Conservation (phyloP, 2,888 invertebrate genomes). For the Parelbella ahira region DNA sequence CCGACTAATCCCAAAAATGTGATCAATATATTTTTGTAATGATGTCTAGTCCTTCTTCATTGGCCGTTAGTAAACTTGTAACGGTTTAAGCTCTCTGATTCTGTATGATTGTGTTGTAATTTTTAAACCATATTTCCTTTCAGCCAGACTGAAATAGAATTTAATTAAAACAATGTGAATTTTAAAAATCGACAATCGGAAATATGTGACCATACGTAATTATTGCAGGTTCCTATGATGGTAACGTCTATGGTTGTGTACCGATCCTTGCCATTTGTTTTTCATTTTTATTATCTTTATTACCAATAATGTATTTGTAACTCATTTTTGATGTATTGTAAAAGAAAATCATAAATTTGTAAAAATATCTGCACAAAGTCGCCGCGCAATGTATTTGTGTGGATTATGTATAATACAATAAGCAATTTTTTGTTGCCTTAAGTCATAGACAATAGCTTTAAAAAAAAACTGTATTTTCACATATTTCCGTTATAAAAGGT, state of each 20-base stretch:
- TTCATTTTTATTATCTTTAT: conserved; percentile 12
- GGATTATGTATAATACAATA: conserved; percentile 20
- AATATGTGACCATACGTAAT: conserved; percentile 40
- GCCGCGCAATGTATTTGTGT: neutral
- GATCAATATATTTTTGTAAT: conserved; percentile 9
- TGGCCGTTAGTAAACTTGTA: neutral
- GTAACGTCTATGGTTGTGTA: conserved; percentile 28
- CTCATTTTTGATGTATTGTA: conserved; percentile 11
- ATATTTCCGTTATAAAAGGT: conserved; percentile 28
- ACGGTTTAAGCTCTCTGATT: neutral
- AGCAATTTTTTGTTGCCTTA: conserved; percentile 5
- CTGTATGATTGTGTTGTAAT: conserved; percentile 1
- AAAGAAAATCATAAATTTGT: neutral
- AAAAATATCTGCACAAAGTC: conserved; percentile 14
- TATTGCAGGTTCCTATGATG: conserved; percentile 19
- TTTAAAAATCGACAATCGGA: conserved; percentile 28
- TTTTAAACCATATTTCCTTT: conserved; percentile 41
- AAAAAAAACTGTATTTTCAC: conserved; percentile 29
- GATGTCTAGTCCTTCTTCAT: conserved; percentile 3
- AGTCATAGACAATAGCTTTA: conserved; percentile 7
- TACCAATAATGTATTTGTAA: conserved; percentile 4
- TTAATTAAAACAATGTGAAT: conserved; percentile 18
- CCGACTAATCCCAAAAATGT: conserved; percentile 1
- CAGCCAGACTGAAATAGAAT: conserved; percentile 53
- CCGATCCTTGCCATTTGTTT: conserved; percentile 25